phyloP scores from a whole-genome alignment of 2,888 invertebrate genomes.

The Endomychus coccineus region DNA sequence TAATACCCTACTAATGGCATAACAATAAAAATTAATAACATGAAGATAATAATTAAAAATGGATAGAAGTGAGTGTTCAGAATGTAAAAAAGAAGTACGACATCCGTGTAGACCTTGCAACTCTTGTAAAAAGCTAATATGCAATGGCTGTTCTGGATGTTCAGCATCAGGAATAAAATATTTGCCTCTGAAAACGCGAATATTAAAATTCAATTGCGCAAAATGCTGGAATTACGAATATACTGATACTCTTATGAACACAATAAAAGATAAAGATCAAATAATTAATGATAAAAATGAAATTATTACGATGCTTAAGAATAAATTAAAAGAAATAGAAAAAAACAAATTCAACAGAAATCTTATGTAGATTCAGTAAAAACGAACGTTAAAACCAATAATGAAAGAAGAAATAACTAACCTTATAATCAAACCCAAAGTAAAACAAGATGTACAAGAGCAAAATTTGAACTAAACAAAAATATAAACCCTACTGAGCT shows the following conservation, averaged over 20 bases:
- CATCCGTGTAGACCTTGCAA: background rate
- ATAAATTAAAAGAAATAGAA: background rate
- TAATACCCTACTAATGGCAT: too few species aligned
- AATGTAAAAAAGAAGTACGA: background rate
- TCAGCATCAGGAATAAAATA: background rate
- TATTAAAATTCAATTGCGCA: background rate
- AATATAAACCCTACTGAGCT: constrained; percentile 1
- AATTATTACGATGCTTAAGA: background rate
- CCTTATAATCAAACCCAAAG: background rate
- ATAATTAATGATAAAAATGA: background rate
- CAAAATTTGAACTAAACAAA: background rate
- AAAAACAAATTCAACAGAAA: too few species aligned
- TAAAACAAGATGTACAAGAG: background rate
- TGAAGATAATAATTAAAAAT: too few species aligned
- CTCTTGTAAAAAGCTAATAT: background rate
- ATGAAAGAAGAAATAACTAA: background rate
- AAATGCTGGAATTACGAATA: constrained; percentile 2
- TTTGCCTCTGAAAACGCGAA: background rate
- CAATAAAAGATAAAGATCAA: constrained; percentile 1
- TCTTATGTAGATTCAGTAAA: too few species aligned
- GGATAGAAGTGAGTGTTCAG: too few species aligned
- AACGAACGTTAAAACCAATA: too few species aligned
- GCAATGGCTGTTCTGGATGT: background rate
- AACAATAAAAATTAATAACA: too few species aligned
- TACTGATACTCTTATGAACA: constrained; percentile 1